Conservation (phyloP, 2,797 vertebrate species). For the Melanotaenia parkinsoni region DNA sequence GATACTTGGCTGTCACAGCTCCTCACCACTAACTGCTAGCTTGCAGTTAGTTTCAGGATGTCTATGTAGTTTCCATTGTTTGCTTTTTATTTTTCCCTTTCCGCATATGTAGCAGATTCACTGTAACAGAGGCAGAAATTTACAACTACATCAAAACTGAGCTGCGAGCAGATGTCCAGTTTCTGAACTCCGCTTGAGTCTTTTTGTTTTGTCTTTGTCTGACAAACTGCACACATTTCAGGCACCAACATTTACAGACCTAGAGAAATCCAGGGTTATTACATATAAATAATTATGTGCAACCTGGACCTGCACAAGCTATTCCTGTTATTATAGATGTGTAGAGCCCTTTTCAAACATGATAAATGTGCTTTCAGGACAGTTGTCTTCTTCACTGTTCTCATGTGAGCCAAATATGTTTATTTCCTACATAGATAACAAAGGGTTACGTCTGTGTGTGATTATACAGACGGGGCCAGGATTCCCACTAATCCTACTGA, state of each 20-base stretch:
- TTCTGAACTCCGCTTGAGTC: background rate
- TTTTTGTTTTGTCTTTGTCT: background rate
- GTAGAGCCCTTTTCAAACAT: too few relatives aligned
- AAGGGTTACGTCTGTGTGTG: too few relatives aligned
- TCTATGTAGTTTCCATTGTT: constrained; percentile 56
- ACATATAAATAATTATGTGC: too few relatives aligned
- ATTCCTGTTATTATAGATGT: too few relatives aligned
- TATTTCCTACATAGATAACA: too few relatives aligned
- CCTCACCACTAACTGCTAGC: constrained; percentile 76
- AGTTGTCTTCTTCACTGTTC: too few relatives aligned
- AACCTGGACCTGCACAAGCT: too few relatives aligned
- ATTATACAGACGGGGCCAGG: background rate
- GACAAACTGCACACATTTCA: background rate
- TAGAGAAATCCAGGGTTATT: too few relatives aligned
- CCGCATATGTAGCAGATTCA: constrained; percentile 47
- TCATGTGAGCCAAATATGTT: too few relatives aligned
- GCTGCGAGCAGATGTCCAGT: background rate
- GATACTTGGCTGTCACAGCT: constrained; percentile 70
- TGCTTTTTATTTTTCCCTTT: constrained; percentile 35
- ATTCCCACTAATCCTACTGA: background rate
- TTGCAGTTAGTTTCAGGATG: constrained; percentile 51
- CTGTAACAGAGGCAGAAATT: constrained; percentile 26
- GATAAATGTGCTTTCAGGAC: too few relatives aligned
- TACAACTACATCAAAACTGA: constrained; percentile 33
- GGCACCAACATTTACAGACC: too few relatives aligned